A percentile compares a stretch with the other conserved stretches of the same genome.
phyloP scores from a whole-genome alignment of 2,113 vertebrate species.

The Alaudala cheleensis region DNA sequence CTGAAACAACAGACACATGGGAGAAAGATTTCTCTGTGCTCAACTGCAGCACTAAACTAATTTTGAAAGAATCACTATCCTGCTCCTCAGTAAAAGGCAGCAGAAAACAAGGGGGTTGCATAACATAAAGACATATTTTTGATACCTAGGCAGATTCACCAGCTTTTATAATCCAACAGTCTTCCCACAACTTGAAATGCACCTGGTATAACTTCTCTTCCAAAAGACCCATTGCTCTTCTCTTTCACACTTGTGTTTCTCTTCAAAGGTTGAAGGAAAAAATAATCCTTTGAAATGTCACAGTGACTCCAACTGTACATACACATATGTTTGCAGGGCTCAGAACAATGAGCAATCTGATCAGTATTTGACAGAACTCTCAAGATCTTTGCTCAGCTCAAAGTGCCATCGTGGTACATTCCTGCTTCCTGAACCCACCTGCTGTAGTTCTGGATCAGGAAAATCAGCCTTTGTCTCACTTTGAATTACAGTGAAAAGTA shows the following conservation, averaged over 20 bases:
- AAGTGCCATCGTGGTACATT: rapidly evolving
- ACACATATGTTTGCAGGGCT: background rate
- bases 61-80: background rate
- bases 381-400: background rate
- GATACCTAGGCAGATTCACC: background rate
- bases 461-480: background rate
- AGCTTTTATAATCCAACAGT: background rate
- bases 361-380: background rate
- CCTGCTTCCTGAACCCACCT: background rate
- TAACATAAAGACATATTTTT: background rate
- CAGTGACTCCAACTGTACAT: background rate
- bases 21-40: background rate
- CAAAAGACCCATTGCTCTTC: background rate
- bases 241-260: background rate
- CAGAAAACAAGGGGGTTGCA: background rate
- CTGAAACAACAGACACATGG: background rate
- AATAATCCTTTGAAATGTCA: background rate
- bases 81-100: background rate
- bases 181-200: background rate
- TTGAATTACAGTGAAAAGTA: background rate
- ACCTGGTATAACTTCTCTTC: background rate
- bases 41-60: background rate
- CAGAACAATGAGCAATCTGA: background rate
- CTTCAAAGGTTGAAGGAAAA: background rate
- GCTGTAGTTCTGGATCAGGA: background rate